Conservation (phyloP, 1,140 invertebrate genomes). For the Chrysoperla carnea region DNA sequence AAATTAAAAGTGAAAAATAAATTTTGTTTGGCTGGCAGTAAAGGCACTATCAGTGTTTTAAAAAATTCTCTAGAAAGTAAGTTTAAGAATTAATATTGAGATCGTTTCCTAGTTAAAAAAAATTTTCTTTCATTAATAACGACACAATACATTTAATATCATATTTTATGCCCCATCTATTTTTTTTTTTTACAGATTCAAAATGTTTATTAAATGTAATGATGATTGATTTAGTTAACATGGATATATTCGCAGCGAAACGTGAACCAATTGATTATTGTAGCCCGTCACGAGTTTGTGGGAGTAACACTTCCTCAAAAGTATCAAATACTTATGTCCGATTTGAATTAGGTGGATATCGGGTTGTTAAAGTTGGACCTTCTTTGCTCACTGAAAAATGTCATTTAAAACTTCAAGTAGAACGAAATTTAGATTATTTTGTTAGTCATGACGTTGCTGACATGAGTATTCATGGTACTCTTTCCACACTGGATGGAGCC, state of each 20-base stretch:
- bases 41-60: slow-evolving; percentile 32
- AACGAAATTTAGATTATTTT: slow-evolving; percentile 63
- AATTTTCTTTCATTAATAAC: no score
- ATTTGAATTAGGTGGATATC: slow-evolving; percentile 28
- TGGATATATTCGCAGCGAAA: slow-evolving; percentile 60
- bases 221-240: slow-evolving; percentile 57
- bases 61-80: slow-evolving; percentile 9
- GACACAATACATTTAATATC: no score
- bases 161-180: no score
- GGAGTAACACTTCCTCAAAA: no score
- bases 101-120: no score
- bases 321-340: neutral
- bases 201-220: slow-evolving; percentile 52
- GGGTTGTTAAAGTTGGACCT: slow-evolving; percentile 32
- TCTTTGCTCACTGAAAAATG: slow-evolving; percentile 65
- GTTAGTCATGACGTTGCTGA: slow-evolving; percentile 58
- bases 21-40: slow-evolving; percentile 40
- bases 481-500: slow-evolving; percentile 72
- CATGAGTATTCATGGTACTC: slow-evolving; percentile 62
- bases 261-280: slow-evolving; percentile 8
- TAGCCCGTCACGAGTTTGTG: no score
- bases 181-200: neutral
- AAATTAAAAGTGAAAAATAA: slow-evolving; percentile 62
- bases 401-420: slow-evolving; percentile 58
- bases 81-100: no score